Evolutionary conservation across 2,113 vertebrate genomes (phyloP), one percentile per base, ranked within the genome.

Genomic region (Empidonax traillii): DNA sequence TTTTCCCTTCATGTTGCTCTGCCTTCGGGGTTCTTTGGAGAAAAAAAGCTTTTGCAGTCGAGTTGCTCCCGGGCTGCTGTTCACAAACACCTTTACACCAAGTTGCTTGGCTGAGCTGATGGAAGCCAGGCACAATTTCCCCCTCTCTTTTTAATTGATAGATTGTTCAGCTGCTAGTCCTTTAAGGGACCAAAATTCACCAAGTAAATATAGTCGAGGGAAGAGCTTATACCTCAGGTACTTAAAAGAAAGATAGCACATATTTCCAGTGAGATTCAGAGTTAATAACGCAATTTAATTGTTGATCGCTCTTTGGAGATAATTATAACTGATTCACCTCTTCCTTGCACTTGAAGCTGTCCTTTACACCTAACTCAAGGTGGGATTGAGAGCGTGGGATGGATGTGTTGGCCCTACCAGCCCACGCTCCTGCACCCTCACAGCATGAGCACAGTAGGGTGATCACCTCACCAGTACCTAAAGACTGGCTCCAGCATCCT

Each of bases 1-100:
- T 96, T 43, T 33, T 4, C 4, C 10, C 33, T 25, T 35, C 33
- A 84, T 97, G 98, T 97, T 97, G 97, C 96, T 98, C 98, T 98
- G 98, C 98, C 98, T 98, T 98, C 98, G 98, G 98, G 98, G 94
- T 96, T 94, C 89, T 92, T 85, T 52, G 63, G 59, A 72, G 81
- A 97, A 97, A 95, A 97, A 97, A 96, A 94, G 74, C 85, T 91
- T 96, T 86, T 16, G 80, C 83, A 97, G 93, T 86, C 0, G 0
- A 94, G 95, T 95, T 94, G 93, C 93, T 97, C 80, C 55, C 0
- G 2, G 89, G 79, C 76, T 91, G 73, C 82, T 92, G 74, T 62
- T 92, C 96, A 93, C 89, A 97, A 96, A 94, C 90, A 94, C 56
- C 95, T 97, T 97, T 94, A 86, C 94, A 56, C 65, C 78, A 92